Base-by-base conservation (phyloP, 2,797 vertebrate genomes). In the Poliocrania exsul region DNA sequence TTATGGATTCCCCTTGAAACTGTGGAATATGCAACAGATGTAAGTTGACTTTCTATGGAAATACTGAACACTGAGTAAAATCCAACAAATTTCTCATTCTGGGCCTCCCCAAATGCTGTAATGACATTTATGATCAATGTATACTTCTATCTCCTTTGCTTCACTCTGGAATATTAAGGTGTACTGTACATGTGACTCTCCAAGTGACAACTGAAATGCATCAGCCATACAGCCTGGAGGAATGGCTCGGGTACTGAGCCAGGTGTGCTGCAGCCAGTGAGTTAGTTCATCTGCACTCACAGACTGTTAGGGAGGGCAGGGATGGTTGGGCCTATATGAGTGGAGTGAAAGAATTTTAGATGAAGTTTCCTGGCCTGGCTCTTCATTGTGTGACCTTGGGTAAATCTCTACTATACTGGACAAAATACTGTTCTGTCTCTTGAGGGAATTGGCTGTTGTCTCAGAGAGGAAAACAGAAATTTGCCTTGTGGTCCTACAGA, bases 1-100 rank as follows among this genome's bases (percentile, higher is more conserved):
- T 57, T 97, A 67, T 97, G 97, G 97, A 98, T 97, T 94, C 97
- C 97, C 10, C 65, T 98, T 53, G 71, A 86, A 75, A 74, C 51
- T 47, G 93, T 98, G 60, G 75, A 95, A 44, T 83, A 91, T 49
- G 93, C 96, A 61, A 95, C 91, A 71, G 94, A 97, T 50, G 97
- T 97, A 95, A 91, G 96, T 95, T 86, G 16, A 71, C 23, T 77
- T 84, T 58, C 40, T 84, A 25, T 85, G 66, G 25, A 72, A 80
- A 64, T 79, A 47, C 2, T 61, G 72, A 81, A 56, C 6, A 23
- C 16, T n/a, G 23, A 62, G 33, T 62, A 33, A 88, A 94, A 80
- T 62, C 19, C 13, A 31, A 38, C 46, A 0, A 24, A 20, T 67
- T 88, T 77, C 17, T 69, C 14, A 19, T 49, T 85, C 31, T 56